Conservation (phyloP, 2,113 vertebrate species). For the Poecilia latipinna region DNA sequence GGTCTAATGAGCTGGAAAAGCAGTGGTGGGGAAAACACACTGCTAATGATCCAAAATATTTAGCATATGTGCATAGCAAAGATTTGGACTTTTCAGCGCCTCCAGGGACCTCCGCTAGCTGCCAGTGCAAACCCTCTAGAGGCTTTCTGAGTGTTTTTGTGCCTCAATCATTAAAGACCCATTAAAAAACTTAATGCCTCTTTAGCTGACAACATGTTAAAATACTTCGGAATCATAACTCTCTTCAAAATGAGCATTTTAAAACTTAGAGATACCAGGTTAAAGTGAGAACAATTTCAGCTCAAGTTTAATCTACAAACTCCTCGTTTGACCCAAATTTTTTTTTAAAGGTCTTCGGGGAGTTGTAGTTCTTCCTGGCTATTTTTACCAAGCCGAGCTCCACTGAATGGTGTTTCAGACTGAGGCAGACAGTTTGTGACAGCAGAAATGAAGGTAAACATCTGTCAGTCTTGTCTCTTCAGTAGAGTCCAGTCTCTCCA, state of each 20-base stretch:
- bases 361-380: constrained; percentile 32
- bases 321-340: constrained; percentile 52
- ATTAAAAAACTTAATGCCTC: constrained; percentile 64
- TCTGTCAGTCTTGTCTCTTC: constrained; percentile 35
- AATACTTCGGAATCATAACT: constrained; percentile 52
- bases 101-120: constrained; percentile 44
- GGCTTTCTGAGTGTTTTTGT: constrained; percentile 46
- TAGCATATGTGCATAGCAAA: constrained; percentile 39
- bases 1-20: constrained; percentile 63
- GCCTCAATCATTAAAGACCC: constrained; percentile 60
- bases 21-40: constrained; percentile 53
- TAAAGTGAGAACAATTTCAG: constrained; percentile 15
- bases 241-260: constrained; percentile 40
- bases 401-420: constrained; percentile 6
- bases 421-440: constrained; percentile 45
- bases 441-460: constrained; percentile 34
- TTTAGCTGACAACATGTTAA: constrained; percentile 57
- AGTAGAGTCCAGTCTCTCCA: constrained; percentile 14
- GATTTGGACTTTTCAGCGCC: constrained; percentile 54
- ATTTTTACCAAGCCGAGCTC: constrained; percentile 47
- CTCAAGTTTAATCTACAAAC: constrained; percentile 40
- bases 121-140: constrained; percentile 51
- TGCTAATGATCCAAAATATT: constrained; percentile 67
- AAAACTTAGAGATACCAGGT: constrained; percentile 15
- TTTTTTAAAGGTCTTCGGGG: constrained; percentile 40